Evolutionary conservation across 2,113 vertebrate genomes (phyloP), one percentile per base, ranked within the genome.

Genomic region (Menidia beryllina): DNA sequence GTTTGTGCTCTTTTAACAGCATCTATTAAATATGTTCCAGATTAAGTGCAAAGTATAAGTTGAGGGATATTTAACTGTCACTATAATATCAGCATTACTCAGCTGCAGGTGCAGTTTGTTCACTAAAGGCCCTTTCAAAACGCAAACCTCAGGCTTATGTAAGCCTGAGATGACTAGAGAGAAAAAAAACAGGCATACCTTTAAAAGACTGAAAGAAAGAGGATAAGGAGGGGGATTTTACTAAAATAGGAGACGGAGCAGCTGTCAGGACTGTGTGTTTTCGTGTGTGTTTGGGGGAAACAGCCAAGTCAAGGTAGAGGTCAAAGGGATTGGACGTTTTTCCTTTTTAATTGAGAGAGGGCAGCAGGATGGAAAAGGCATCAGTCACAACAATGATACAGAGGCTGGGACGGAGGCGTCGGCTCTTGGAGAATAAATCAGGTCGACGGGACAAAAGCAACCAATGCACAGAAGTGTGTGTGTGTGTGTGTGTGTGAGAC

Each of bases 251-350:
- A 92, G 77, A 70, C 38, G 48, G 75, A 69, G 75, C 58, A 54
- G 62, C 55, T 0, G 10, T 78, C 75, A 48, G 39, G 47, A 25
- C 69, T 66, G 82, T 84, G 79, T 84, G 85, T 86, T 82, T 86
- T 84, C 54, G 78, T 76, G 66, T 87, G 83, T 91, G 84, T 91
- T 91, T 91, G 82, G 84, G 91, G 79, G 85, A 92, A 93, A 93
- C 83, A 86, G 83, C 51, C 61, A 72, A 86, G 88, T 85, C 81
- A 81, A 86, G 75, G 85, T 78, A 63, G 64, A 86, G 91, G 91
- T 92, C 91, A 89, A 76, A 78, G 20, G 58, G 79, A 77, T 79
- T 78, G 65, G 72, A 74, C 13, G 51, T 51, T 86, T 75, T 84
- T 81, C 58, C 58, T 78, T 74, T 87, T 83, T 91, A 90, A 91